Evolutionary conservation across 2,797 vertebrate species (phyloP).

Genomic region (Sebastiscus tertius): DNA sequence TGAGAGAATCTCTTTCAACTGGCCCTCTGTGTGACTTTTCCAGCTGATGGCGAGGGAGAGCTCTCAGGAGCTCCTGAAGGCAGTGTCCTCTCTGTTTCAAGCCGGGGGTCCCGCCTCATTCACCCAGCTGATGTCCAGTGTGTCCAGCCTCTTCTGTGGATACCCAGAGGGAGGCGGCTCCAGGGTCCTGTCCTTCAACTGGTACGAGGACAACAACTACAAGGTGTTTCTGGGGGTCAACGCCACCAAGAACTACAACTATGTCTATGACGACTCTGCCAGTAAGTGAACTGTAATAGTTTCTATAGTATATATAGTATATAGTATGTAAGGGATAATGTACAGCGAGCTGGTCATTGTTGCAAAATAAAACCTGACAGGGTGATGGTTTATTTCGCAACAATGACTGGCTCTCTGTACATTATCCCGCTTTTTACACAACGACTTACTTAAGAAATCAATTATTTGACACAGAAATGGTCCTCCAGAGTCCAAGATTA

Average conservation of each 20-base stretch:
- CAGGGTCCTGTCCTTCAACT: constrained; percentile 95
- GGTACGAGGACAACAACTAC: constrained; percentile 99
- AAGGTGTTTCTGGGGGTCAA: constrained; percentile 96
- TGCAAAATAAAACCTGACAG: no score
- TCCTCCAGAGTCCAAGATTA: no score
- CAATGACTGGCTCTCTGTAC: no score
- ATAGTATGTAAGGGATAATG: background rate
- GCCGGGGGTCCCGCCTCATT: constrained; percentile 82
- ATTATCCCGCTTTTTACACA: no score
- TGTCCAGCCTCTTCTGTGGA: constrained; percentile 92
- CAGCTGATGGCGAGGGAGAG: constrained; percentile 86
- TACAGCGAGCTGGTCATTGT: no score
- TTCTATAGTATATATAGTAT: background rate
- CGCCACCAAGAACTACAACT: constrained; percentile 84
- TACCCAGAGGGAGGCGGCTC: constrained; percentile 92
- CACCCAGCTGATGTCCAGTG: constrained; percentile 80
- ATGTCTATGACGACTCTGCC: constrained; percentile 87
- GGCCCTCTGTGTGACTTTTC: background rate
- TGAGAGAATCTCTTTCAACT: background rate
- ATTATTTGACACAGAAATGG: no score
- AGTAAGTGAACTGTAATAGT: constrained; percentile 85
- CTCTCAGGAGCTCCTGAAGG: constrained; percentile 84
- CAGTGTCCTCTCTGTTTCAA: constrained; percentile 81
- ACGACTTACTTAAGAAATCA: no score
- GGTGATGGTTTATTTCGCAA: no score